A percentile compares a stretch with the other conserved stretches of the same genome.
These are phyloP conservation scores for Peribatodes rhomboidaria DNA, from an alignment of 2,888 invertebrate genomes.

Conservation along the genomic window DNA sequence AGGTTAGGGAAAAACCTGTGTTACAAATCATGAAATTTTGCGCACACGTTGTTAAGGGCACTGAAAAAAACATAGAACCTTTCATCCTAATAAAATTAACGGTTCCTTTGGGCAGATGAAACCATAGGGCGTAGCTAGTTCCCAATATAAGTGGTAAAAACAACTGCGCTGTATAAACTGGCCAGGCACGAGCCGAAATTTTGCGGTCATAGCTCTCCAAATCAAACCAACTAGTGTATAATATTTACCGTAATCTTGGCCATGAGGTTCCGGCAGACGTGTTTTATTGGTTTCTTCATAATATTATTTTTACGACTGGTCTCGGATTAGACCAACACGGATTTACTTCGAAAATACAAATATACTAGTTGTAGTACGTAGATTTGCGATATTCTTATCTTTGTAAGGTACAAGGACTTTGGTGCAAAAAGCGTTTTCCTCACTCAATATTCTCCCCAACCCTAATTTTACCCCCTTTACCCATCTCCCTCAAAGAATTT, in stretches of 20 bases:
- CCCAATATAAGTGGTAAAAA: slow-evolving; percentile 10
- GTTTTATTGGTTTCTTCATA: slow-evolving; percentile 35
- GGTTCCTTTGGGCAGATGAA: too few species aligned
- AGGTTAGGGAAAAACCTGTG: too few species aligned
- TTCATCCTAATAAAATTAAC: too few species aligned
- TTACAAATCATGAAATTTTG: too few species aligned
- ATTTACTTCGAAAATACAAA: slow-evolving; percentile 1
- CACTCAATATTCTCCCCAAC: too few species aligned
- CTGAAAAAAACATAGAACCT: too few species aligned
- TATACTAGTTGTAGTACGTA: not conserved
- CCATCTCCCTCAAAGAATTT: not conserved
- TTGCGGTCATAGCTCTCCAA: slow-evolving; percentile 20
- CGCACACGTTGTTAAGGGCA: too few species aligned
- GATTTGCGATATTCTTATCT: not conserved
- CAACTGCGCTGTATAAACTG: not conserved
- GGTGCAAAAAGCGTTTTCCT: too few species aligned
- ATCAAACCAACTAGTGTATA: slow-evolving; percentile 9
- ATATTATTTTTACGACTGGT: slow-evolving; percentile 35
- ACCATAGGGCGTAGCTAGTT: too few species aligned
- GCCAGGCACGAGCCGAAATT: not conserved
- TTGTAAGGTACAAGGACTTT: too few species aligned
- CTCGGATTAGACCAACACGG: slow-evolving; percentile 21
- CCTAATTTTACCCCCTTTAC: too few species aligned
- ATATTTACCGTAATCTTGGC: slow-evolving; percentile 30
- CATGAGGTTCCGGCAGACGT: slow-evolving; percentile 32